Evolutionary conservation across 1,140 invertebrate genomes (phyloP).

Genomic region (Holcopasites calliopsidis): DNA sequence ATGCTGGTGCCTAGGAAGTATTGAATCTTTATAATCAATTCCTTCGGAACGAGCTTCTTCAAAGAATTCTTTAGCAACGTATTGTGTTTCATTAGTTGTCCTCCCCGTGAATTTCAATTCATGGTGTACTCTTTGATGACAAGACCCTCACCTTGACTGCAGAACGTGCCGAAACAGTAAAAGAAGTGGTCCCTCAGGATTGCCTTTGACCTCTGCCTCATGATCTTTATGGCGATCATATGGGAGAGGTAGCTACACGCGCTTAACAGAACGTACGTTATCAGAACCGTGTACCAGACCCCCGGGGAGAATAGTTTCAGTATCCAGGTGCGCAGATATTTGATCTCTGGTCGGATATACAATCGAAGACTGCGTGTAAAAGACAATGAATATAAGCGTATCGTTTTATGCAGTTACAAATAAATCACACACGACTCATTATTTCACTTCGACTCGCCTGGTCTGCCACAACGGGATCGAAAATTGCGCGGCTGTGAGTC

Average conservation of each 20-base stretch:
- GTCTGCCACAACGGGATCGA: slow-evolving; percentile 31
- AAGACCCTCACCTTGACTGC: slow-evolving; percentile 26
- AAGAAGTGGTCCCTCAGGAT: slow-evolving; percentile 15
- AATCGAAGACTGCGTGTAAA: not conserved
- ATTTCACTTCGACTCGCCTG: slow-evolving; percentile 41
- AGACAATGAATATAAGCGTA: slow-evolving; percentile 46
- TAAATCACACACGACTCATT: not conserved
- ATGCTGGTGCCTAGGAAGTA: not conserved
- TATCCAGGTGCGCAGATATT: slow-evolving; percentile 33
- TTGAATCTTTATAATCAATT: not conserved
- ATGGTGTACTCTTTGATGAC: not conserved
- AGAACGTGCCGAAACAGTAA: slow-evolving; percentile 36
- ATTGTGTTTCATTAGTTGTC: too few species aligned
- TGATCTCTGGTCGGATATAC: slow-evolving; percentile 5
- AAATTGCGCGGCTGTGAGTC: not conserved
- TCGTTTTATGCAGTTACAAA: slow-evolving; percentile 70
- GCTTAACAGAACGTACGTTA: not conserved
- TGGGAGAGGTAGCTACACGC: slow-evolving; percentile 5
- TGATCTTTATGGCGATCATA: not conserved
- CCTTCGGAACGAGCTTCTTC: not conserved
- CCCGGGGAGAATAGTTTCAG: slow-evolving; percentile 57
- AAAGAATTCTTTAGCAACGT: too few species aligned
- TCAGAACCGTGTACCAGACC: slow-evolving; percentile 53
- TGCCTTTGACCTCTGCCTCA: too few species aligned
- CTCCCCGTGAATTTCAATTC: not conserved